phyloP scores from a whole-genome alignment of 2,113 vertebrate species.

The Misgurnus mizolepis region DNA sequence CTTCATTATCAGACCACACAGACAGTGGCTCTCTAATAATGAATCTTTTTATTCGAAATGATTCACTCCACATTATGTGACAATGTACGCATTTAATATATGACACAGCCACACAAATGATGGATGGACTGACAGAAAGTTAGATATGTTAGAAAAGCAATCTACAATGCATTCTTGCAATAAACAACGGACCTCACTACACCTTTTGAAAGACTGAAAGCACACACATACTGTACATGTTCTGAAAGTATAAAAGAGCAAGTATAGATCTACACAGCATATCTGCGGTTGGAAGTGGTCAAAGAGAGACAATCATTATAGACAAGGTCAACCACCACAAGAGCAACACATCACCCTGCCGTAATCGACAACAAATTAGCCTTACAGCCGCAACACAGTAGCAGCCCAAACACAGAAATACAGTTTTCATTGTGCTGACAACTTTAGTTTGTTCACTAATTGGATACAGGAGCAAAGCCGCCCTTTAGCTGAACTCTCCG shows the following conservation, averaged over 20 bases:
- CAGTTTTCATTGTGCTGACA: constrained; percentile 7
- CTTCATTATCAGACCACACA: constrained; percentile 35
- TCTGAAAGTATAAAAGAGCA: background rate
- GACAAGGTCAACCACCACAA: constrained; percentile 65
- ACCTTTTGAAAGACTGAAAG: constrained; percentile 17
- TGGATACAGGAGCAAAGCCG: background rate
- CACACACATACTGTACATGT: constrained; percentile 7
- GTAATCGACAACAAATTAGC: constrained; percentile 51
- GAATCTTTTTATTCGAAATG: background rate
- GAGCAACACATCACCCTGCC: constrained; percentile 37
- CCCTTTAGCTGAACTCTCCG: constrained; percentile 9
- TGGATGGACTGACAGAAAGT: background rate
- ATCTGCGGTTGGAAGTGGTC: constrained; percentile 11
- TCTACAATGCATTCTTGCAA: background rate
- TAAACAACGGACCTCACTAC: constrained; percentile 35
- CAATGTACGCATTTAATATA: constrained; percentile 28
- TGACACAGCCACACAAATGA: background rate
- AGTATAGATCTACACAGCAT: constrained; percentile 51
- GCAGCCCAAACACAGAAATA: constrained; percentile 7
- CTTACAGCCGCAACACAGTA: constrained; percentile 6
- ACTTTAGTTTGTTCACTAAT: constrained; percentile 13
- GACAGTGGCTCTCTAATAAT: constrained; percentile 22
- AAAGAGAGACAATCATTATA: constrained; percentile 17
- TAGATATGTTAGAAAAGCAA: background rate
- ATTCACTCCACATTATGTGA: constrained; percentile 7